A percentile compares a stretch with the other conserved stretches of the same genome.
Evolutionary conservation across 2,797 vertebrate genomes (phyloP).

Genomic region (Channallabes apus): DNA sequence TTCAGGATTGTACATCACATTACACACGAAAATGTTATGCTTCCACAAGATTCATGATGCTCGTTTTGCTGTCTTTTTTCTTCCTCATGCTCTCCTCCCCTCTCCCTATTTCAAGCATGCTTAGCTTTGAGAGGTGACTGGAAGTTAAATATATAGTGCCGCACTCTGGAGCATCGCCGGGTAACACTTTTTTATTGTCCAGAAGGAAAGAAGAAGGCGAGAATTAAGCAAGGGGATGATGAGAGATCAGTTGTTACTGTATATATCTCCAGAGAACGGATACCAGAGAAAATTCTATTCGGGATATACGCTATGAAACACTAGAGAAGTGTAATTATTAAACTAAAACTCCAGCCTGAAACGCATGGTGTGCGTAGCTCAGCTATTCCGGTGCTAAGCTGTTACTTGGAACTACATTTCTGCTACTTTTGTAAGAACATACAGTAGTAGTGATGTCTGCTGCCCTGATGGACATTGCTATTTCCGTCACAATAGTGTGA

Average conservation of each 20-base stretch:
- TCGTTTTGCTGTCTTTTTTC: slow-evolving; percentile 35
- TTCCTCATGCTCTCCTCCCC: slow-evolving; percentile 22
- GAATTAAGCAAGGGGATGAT: slow-evolving; percentile 1
- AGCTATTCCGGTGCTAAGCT: background rate
- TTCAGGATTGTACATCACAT: slow-evolving; percentile 49
- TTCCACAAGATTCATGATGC: slow-evolving; percentile 59
- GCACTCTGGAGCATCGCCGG: slow-evolving; percentile 10
- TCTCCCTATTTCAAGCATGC: slow-evolving; percentile 25
- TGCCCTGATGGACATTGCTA: background rate
- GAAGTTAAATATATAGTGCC: slow-evolving; percentile 40
- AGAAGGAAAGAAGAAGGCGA: background rate
- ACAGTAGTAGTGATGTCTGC: background rate
- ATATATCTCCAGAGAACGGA: background rate
- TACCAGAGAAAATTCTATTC: slow-evolving; percentile 45
- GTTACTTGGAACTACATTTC: background rate
- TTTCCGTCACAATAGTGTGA: background rate
- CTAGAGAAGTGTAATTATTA: slow-evolving; percentile 36
- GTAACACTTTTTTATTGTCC: background rate
- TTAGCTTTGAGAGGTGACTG: slow-evolving; percentile 35
- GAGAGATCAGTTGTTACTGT: slow-evolving; percentile 56
- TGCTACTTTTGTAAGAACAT: too few relatives aligned
- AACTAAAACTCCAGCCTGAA: background rate
- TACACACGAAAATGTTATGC: slow-evolving; percentile 61
- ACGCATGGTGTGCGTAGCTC: background rate
- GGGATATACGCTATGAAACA: slow-evolving; percentile 45